Evolutionary conservation across 2,113 vertebrate genomes (phyloP).

Genomic region (Euleptes europaea): DNA sequence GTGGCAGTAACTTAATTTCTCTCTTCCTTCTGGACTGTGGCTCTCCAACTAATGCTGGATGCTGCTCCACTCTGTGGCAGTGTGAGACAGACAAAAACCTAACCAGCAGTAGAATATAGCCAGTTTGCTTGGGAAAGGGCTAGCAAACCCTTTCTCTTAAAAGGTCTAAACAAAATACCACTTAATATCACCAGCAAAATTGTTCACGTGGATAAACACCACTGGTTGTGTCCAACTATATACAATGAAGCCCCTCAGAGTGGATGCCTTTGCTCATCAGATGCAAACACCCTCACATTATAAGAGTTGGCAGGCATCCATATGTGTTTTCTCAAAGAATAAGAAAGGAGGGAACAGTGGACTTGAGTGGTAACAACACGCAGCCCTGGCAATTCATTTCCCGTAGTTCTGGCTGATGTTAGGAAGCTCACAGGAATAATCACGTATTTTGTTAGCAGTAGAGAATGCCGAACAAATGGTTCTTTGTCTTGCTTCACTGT

Average conservation of each 20-base stretch:
- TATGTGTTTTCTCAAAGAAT: background rate
- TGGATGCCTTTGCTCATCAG: background rate
- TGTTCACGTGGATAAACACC: background rate
- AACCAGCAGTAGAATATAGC: too few species aligned
- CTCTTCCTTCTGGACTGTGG: background rate
- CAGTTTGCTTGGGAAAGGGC: background rate
- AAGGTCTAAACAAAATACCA: background rate
- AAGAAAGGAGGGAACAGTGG: background rate
- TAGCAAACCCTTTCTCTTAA: background rate
- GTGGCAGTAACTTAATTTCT: background rate
- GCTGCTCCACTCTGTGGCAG: background rate
- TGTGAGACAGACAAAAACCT: background rate
- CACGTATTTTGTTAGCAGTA: background rate
- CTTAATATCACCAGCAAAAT: background rate
- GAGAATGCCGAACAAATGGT: background rate
- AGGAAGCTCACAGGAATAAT: background rate
- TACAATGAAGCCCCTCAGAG: background rate
- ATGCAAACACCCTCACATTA: background rate
- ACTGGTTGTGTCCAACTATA: background rate
- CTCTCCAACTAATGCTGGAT: background rate
- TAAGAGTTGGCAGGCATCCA: background rate
- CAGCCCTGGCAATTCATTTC: background rate
- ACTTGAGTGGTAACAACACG: background rate
- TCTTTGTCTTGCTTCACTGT: background rate
- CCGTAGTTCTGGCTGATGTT: background rate